Percentiles rank a stretch among this genome's conserved stretches.
Evolutionary conservation across 2,797 vertebrate genomes (phyloP).

Genomic region (Ceryle rudis): DNA sequence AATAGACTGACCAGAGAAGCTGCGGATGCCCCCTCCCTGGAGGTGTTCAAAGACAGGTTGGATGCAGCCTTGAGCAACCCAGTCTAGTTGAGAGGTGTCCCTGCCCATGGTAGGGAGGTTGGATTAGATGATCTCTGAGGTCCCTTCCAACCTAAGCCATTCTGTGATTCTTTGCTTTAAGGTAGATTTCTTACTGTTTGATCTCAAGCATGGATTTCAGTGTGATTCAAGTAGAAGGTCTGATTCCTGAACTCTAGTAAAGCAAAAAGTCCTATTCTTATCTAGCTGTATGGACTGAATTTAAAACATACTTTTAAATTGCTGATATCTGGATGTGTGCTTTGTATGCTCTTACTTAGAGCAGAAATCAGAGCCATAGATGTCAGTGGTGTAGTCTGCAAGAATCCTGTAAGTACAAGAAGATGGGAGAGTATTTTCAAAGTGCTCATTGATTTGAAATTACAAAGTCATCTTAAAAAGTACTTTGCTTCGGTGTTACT

Average conservation of each 20-base stretch:
- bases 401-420: neutral
- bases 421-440: constrained; percentile 20
- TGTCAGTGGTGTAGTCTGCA: neutral
- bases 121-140: too few species aligned
- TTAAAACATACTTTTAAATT: neutral
- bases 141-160: too few species aligned
- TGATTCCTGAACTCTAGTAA: neutral
- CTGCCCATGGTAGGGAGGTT: too few species aligned
- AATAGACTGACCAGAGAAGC: too few species aligned
- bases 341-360: neutral
- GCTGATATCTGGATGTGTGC: neutral
- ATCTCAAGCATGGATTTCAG: neutral
- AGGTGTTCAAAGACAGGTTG: too few species aligned
- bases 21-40: too few species aligned
- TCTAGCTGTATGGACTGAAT: neutral
- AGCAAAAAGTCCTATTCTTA: neutral
- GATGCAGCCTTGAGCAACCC: too few species aligned
- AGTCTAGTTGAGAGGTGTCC: too few species aligned
- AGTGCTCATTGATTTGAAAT: constrained; percentile 36
- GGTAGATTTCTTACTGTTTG: neutral
- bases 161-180: neutral
- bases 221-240: neutral
- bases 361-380: neutral
- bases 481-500: neutral
- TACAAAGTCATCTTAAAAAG: constrained; percentile 22